These are phyloP conservation scores for Stramonita haemastoma DNA, from an alignment of 2,888 invertebrate species.

Conservation along the genomic window DNA sequence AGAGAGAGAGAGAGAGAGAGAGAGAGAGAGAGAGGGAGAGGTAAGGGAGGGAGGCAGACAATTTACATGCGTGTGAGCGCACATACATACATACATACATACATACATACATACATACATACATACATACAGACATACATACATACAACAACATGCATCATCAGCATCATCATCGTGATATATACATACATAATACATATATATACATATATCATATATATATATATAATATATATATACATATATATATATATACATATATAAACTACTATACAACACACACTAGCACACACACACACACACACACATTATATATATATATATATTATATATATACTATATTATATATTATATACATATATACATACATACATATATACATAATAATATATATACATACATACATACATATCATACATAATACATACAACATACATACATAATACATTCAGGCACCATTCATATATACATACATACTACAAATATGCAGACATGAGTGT, in stretches of 20 bases:
- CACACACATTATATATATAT: conserved; percentile 8
- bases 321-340: conserved; percentile 19
- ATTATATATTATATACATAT: background rate
- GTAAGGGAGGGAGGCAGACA: background rate
- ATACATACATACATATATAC: conserved; percentile 14
- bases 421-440: conserved; percentile 26
- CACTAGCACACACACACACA: background rate
- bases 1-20: conserved; percentile 24
- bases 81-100: background rate
- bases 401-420: background rate
- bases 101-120: conserved; percentile 20
- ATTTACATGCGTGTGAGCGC: background rate
- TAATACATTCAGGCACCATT: too few species aligned
- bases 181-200: conserved; percentile 21
- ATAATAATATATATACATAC: conserved; percentile 4
- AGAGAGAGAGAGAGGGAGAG: background rate
- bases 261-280: too few species aligned
- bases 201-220: background rate
- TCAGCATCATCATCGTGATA: too few species aligned
- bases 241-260: conserved; percentile 22
- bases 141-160: too few species aligned
- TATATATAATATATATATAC: conserved; percentile 10
- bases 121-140: conserved; percentile 3
- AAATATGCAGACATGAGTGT: too few species aligned
- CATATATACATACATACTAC: background rate